A percentile compares a stretch with the other conserved stretches of the same genome.
phyloP scores from a whole-genome alignment of 2,797 vertebrate species.

The Falco naumanni region DNA sequence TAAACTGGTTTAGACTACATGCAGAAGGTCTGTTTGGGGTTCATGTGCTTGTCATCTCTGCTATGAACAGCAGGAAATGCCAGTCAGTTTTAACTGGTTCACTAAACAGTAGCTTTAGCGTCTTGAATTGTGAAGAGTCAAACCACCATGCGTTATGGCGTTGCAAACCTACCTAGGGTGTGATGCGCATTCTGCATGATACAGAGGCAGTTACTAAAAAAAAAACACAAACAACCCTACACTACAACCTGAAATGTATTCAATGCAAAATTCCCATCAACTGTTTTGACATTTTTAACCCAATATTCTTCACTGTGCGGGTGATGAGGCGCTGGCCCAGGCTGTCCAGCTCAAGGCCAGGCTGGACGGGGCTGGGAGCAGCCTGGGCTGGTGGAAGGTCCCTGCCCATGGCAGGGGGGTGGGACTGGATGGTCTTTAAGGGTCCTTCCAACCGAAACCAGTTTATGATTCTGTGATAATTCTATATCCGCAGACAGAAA shows the following conservation, averaged over 20 bases:
- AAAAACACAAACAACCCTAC: background rate
- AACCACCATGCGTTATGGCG: too few species aligned
- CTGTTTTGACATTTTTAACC: background rate
- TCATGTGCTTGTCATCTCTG: background rate
- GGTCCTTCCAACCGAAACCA: too few species aligned
- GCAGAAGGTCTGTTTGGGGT: background rate
- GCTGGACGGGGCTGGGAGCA: too few species aligned
- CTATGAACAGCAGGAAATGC: background rate
- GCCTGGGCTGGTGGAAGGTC: too few species aligned
- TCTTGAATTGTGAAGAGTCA: background rate
- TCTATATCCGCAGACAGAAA: background rate
- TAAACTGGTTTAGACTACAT: background rate
- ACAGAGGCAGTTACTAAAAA: background rate
- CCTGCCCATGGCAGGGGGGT: too few species aligned
- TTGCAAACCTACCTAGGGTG: background rate
- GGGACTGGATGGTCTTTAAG: too few species aligned
- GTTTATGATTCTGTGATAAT: too few species aligned
- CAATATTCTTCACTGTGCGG: too few species aligned
- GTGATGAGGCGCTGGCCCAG: too few species aligned
- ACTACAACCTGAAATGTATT: background rate
- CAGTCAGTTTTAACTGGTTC: background rate
- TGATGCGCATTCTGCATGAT: background rate
- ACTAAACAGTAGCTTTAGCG: background rate
- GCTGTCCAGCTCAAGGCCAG: too few species aligned
- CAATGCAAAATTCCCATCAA: background rate